Percentiles rank a stretch among this genome's conserved stretches.
phyloP scores from a whole-genome alignment of 2,888 invertebrate species.

The Neoascia interrupta region DNA sequence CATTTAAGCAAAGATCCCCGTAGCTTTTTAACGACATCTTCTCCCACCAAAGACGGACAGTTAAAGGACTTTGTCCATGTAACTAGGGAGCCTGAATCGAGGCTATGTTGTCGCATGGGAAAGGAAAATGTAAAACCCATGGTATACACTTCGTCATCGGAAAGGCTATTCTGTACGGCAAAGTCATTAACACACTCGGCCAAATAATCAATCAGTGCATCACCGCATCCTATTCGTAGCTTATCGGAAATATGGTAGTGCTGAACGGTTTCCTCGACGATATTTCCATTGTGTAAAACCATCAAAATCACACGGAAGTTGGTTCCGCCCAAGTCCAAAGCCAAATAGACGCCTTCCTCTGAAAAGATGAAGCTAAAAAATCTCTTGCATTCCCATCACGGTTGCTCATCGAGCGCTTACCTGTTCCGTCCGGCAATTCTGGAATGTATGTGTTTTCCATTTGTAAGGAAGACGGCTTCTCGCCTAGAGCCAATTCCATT shows the following conservation, averaged over 20 bases:
- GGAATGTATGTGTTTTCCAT: constrained; percentile 90
- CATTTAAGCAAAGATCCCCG: constrained; percentile 83
- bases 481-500: constrained; percentile 83
- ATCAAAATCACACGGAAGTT: constrained; percentile 88
- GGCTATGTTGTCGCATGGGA: constrained; percentile 87
- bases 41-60: constrained; percentile 85
- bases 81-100: constrained; percentile 86
- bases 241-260: constrained; percentile 84
- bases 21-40: constrained; percentile 86
- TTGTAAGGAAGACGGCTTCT: constrained; percentile 84
- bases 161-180: constrained; percentile 80
- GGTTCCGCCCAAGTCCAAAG: constrained; percentile 90
- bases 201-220: constrained; percentile 86
- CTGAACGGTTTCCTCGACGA: constrained; percentile 83
- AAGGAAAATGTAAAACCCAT: constrained; percentile 93
- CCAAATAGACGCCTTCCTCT: constrained; percentile 88
- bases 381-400: background rate
- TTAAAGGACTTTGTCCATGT: constrained; percentile 94
- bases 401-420: constrained; percentile 80
- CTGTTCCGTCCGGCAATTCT: constrained; percentile 86
- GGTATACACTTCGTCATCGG: constrained; percentile 79
- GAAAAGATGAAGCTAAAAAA: background rate
- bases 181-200: constrained; percentile 88
- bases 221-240: constrained; percentile 83
- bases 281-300: constrained; percentile 82